These are phyloP conservation scores for Squalus acanthias DNA, from an alignment of 2,797 vertebrate species.

Conservation along the genomic window DNA sequence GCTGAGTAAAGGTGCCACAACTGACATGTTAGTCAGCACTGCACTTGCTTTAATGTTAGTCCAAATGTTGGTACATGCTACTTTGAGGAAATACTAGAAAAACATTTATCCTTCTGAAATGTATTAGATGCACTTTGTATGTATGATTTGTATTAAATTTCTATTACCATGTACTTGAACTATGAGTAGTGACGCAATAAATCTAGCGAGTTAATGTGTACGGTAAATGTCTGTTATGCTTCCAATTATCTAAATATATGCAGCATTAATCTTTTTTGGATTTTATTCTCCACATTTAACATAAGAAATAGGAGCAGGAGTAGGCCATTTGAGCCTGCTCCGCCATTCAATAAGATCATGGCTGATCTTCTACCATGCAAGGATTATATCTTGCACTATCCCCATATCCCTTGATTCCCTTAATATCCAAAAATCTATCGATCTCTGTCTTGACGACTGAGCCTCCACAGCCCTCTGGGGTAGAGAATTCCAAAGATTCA, in stretches of 20 bases:
- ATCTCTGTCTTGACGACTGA: too few species aligned
- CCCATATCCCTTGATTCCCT: too few species aligned
- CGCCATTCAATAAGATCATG: too few species aligned
- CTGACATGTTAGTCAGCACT: background rate
- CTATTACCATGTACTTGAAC: background rate
- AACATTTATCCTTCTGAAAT: background rate
- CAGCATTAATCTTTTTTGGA: background rate
- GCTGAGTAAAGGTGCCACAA: background rate
- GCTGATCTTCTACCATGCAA: too few species aligned
- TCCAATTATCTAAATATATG: background rate
- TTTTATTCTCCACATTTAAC: background rate
- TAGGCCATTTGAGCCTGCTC: too few species aligned
- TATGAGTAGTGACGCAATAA: background rate
- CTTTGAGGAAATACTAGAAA: background rate
- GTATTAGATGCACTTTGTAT: background rate
- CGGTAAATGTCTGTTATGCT: background rate
- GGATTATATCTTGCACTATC: too few species aligned
- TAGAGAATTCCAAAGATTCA: too few species aligned
- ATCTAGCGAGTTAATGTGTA: background rate
- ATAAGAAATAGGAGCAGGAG: too few species aligned
- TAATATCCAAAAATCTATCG: too few species aligned
- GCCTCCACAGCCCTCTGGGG: too few species aligned
- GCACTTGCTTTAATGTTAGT: background rate
- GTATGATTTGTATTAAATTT: background rate
- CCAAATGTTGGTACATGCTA: background rate